Percentiles rank a stretch among this genome's conserved stretches.
phyloP scores from a whole-genome alignment of 53 echinoderm and acorn worm genomes.

The Pentamera pediparva region DNA sequence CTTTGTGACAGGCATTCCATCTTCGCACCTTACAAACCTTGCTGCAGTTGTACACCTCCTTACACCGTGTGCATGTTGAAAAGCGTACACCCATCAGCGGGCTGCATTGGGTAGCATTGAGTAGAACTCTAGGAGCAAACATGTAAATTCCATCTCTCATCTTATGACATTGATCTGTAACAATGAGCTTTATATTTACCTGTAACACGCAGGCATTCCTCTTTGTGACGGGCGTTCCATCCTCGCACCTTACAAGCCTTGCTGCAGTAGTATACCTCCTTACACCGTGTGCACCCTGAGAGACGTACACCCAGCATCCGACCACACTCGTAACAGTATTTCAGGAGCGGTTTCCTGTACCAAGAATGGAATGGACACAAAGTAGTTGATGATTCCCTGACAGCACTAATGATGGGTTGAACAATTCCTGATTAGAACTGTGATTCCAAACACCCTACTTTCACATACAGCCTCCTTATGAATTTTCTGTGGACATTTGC shows the following conservation, averaged over 20 bases:
- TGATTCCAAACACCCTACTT: no score
- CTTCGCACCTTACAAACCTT: conserved; percentile 88
- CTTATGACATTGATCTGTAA: no score
- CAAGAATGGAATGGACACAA: not conserved
- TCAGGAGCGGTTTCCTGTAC: conserved; percentile 83
- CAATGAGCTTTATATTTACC: no score
- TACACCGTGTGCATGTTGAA: conserved; percentile 82
- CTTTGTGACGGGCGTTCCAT: conserved; percentile 96
- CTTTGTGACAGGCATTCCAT: conserved; percentile 90
- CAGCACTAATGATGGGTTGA: no score
- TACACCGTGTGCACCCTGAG: conserved; percentile 87
- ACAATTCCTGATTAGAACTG: no score
- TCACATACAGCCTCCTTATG: no score
- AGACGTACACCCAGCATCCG: conserved; percentile 80
- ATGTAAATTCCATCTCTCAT: no score
- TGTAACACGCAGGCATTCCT: conserved; percentile 79
- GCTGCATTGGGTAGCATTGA: conserved; percentile 92
- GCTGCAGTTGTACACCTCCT: conserved; percentile 94
- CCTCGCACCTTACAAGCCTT: conserved; percentile 93
- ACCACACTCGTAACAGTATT: conserved; percentile 98
- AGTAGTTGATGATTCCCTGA: no score
- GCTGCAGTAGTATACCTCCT: conserved; percentile 98
- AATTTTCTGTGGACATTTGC: no score
- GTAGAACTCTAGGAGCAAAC: no score
- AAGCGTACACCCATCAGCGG: conserved; percentile 74